These are phyloP conservation scores for Monarcha castaneiventris DNA, from an alignment of 2,113 vertebrate species.

Conservation along the genomic window DNA sequence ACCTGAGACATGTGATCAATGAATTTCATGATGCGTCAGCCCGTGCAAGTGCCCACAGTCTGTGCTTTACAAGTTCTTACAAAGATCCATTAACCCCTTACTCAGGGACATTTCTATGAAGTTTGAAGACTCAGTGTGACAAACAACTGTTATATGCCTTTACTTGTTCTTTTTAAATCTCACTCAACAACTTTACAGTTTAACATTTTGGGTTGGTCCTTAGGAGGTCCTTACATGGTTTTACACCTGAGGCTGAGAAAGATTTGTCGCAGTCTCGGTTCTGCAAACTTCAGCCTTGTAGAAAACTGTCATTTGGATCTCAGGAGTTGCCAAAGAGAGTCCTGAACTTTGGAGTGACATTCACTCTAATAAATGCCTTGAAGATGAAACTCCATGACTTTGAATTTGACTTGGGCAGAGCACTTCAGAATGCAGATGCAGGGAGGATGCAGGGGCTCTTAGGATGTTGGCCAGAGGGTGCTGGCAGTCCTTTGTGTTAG, in stretches of 20 bases:
- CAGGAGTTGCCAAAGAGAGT: not conserved
- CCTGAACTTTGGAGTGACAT: not conserved
- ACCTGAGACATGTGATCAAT: not conserved
- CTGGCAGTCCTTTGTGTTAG: not conserved
- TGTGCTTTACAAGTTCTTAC: not conserved
- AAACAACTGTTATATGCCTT: not conserved
- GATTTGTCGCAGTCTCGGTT: not conserved
- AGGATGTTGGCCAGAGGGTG: not conserved
- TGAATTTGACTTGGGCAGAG: not conserved
- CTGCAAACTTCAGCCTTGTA: not conserved
- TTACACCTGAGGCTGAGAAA: not conserved
- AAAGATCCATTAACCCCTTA: not conserved
- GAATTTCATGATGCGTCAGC: not conserved
- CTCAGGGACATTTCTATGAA: not conserved
- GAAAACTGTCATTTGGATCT: not conserved
- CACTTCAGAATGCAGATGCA: not conserved
- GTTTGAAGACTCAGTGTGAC: not conserved
- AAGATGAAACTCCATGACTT: not conserved
- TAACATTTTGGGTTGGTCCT: not conserved
- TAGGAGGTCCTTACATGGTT: not conserved
- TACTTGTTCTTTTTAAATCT: not conserved
- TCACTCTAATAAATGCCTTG: not conserved
- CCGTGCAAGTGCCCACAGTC: not conserved
- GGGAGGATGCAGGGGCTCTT: too few species aligned
- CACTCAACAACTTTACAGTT: not conserved